phyloP scores from a whole-genome alignment of 2,113 vertebrate genomes.

The Rhinoderma darwinii region DNA sequence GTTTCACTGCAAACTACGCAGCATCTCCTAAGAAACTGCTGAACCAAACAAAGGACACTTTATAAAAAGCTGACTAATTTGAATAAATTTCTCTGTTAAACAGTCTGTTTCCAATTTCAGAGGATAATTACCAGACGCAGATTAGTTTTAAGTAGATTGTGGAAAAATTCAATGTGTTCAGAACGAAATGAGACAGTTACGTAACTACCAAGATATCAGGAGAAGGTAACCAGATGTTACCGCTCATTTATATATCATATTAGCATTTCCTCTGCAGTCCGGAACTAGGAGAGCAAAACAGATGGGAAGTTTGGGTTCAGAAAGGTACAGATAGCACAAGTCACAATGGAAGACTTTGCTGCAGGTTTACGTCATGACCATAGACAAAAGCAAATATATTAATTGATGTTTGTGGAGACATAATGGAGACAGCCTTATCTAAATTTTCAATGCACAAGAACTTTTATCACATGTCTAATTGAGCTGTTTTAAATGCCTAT shows the following conservation, averaged over 20 bases:
- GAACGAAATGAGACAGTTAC: conserved; percentile 21
- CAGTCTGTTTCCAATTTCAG: conserved; percentile 49
- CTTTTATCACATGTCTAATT: not conserved
- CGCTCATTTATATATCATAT: conserved; percentile 2
- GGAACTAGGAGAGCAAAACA: not conserved
- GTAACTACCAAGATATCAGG: not conserved
- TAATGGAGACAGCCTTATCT: not conserved
- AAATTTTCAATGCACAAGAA: not conserved
- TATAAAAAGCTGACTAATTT: conserved; percentile 38
- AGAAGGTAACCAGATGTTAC: conserved; percentile 22
- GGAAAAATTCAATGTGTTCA: not conserved
- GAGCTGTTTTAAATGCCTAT: not conserved
- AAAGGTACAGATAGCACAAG: not conserved
- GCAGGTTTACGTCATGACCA: not conserved
- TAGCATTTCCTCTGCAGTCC: not conserved
- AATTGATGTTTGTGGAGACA: not conserved
- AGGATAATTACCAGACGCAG: conserved; percentile 38
- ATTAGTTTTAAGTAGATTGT: conserved; percentile 39
- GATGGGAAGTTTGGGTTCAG: not conserved
- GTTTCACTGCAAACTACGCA: not conserved
- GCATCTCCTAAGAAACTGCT: not conserved
- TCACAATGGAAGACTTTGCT: not conserved
- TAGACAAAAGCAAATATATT: not conserved
- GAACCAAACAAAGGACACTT: not conserved
- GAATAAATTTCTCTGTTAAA: conserved; percentile 45